Evolutionary conservation across 2,113 vertebrate genomes (phyloP).

Genomic region (Microtus pennsylvanicus): DNA sequence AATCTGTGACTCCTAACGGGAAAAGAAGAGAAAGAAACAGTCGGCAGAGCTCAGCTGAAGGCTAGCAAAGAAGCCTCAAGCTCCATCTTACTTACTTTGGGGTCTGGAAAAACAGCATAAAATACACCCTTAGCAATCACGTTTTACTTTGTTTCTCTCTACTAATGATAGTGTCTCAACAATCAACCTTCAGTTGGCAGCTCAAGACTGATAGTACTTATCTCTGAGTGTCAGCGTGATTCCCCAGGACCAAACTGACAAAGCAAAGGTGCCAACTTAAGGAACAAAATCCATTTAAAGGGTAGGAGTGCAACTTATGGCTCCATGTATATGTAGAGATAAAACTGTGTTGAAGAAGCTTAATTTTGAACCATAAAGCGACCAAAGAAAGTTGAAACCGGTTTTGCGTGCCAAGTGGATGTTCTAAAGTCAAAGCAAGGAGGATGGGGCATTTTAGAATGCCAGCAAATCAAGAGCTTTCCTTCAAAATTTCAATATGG

Average conservation of each 20-base stretch:
- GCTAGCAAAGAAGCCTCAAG: slow-evolving; percentile 59
- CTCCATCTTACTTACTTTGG: slow-evolving; percentile 70
- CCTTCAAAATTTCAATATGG: slow-evolving; percentile 30
- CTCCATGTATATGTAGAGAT: slow-evolving; percentile 83
- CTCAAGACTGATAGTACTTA: slow-evolving; percentile 92
- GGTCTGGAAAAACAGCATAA: slow-evolving; percentile 87
- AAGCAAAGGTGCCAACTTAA: slow-evolving; percentile 89
- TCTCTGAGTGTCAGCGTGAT: slow-evolving; percentile 91
- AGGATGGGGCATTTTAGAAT: slow-evolving; percentile 12
- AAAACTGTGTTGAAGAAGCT: slow-evolving; percentile 68
- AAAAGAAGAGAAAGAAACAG: slow-evolving; percentile 55
- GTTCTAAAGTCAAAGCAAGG: not conserved
- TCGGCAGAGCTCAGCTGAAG: not conserved
- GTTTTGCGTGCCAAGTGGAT: not conserved
- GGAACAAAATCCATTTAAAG: slow-evolving; percentile 91
- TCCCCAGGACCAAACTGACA: slow-evolving; percentile 88
- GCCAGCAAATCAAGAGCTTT: not conserved
- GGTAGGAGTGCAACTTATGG: slow-evolving; percentile 87
- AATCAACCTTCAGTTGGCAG: slow-evolving; percentile 94
- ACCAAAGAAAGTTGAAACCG: slow-evolving; percentile 47
- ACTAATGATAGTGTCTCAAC: slow-evolving; percentile 92
- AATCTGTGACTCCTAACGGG: slow-evolving; percentile 45
- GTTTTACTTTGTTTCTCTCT: slow-evolving; percentile 88
- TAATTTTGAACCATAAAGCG: slow-evolving; percentile 70
- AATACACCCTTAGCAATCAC: slow-evolving; percentile 87